Percentiles rank a stretch among this genome's conserved stretches.
Evolutionary conservation across 2,113 vertebrate genomes (phyloP).

Genomic region (Nycticebus coucang): DNA sequence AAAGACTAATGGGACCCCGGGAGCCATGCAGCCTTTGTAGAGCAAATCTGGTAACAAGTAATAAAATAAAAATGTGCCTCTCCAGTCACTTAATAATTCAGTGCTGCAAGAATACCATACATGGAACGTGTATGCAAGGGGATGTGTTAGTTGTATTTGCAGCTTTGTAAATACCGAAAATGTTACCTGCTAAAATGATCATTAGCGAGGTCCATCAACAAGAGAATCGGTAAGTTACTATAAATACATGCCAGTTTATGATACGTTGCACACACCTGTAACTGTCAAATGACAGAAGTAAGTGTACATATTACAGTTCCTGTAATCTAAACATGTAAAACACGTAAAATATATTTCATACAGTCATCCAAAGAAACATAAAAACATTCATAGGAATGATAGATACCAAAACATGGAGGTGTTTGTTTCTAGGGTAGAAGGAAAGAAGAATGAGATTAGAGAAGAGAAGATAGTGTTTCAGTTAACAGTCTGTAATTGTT

Average conservation of each 20-base stretch:
- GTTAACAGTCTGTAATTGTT: not conserved
- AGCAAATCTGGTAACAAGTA: not conserved
- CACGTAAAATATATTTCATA: not conserved
- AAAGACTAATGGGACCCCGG: accelerated
- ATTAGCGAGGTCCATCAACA: no score
- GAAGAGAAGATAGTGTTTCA: not conserved
- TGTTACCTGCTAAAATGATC: not conserved
- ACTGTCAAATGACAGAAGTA: not conserved
- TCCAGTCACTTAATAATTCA: not conserved
- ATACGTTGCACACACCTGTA: not conserved
- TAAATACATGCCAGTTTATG: accelerated
- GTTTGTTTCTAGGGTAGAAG: no score
- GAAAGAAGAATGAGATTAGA: no score
- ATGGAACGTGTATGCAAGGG: not conserved
- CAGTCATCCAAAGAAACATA: not conserved
- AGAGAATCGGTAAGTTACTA: not conserved
- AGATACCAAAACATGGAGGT: not conserved
- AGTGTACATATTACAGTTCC: not conserved
- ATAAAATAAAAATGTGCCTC: not conserved
- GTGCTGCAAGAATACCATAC: not conserved
- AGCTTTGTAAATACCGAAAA: not conserved
- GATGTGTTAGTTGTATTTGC: no score
- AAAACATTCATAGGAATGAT: not conserved
- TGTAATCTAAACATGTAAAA: not conserved
- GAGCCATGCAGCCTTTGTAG: not conserved